Conservation (phyloP, 1,140 invertebrate species). For the Portunus trituberculatus region DNA sequence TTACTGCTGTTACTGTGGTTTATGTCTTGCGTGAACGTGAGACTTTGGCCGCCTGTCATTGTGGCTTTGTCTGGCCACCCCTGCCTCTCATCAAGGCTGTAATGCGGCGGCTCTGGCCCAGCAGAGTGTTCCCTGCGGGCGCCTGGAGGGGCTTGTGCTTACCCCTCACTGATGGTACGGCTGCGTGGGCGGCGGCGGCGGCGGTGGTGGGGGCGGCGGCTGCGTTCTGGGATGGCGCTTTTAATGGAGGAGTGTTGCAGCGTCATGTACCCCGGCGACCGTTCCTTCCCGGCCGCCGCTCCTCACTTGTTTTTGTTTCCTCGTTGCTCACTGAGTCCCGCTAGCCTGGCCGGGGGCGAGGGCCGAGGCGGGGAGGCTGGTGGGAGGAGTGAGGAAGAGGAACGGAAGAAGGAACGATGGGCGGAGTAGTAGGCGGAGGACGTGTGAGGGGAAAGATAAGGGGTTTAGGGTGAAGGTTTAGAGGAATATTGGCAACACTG, state of each 20-base stretch:
- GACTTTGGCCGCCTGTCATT: neutral
- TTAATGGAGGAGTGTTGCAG: neutral
- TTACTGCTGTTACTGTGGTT: no score
- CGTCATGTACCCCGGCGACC: neutral
- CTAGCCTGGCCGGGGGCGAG: conserved; percentile 14
- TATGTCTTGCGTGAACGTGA: no score
- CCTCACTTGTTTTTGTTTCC: neutral
- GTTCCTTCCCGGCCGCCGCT: neutral
- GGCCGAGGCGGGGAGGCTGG: neutral
- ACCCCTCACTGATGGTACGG: no score
- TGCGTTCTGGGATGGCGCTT: neutral
- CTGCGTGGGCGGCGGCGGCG: neutral
- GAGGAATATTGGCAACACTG: neutral
- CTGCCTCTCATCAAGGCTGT: no score
- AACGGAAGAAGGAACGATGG: no score
- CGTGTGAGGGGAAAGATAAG: conserved; percentile 6
- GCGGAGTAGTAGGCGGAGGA: neutral
- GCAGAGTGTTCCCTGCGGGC: neutral
- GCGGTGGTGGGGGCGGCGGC: neutral
- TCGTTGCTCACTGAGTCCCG: neutral
- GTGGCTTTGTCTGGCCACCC: neutral
- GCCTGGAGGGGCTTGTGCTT: no score
- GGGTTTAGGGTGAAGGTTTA: neutral
- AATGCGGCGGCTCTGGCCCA: neutral
- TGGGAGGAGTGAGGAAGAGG: neutral